Base-by-base conservation (phyloP, 1,140 invertebrate genomes). In the Pentalonia nigronervosa region DNA sequence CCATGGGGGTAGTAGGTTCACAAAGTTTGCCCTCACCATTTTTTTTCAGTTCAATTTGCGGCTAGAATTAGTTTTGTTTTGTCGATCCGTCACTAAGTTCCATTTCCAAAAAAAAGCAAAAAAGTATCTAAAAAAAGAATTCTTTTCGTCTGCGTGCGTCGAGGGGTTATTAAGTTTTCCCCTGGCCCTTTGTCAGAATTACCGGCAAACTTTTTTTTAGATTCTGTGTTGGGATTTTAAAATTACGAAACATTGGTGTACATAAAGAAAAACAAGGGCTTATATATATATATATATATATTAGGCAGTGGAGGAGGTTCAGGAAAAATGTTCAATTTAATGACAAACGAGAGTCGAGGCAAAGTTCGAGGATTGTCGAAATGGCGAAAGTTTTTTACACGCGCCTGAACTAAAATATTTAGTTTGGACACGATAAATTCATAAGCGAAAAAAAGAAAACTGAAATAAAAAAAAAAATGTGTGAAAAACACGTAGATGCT, bases 1-100 rank as follows among this genome's bases (percentile, higher is more conserved):
- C 23, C 88, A 23, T 17, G 6, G 88, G 53, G 53, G 23, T 34
- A 30, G 36, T 60, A 20, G 36, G 41, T 30, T 67, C 2, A n/a
- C 41, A 90, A 60, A 67, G 53, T 90, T 90, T 60, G 8, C 11
- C 53, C 36, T 36, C 56, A 76, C 34, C 21, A 41, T 48, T 88
- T 45, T 67, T 9, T 60, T 67, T 45, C 89, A 30, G 89, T 90
- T 90, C 89, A 67, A 90, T 90, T 90, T 67, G 89, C 17, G 41
- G 56, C 36, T 60, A 90, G 89, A 90, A 90, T 60, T 90, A 67
- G 89, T 90, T 90, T 90, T 67, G 89, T 90, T 90, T 60, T 47
- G 89, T 90, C 89, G 53, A 90, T 90, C 53, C 36, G 89, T 90
- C 89, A 90, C 89, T 90, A 90, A 90, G 89, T 90, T 90, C 89